phyloP scores from a whole-genome alignment of 2,888 invertebrate species.

The Copidosoma aretas region DNA sequence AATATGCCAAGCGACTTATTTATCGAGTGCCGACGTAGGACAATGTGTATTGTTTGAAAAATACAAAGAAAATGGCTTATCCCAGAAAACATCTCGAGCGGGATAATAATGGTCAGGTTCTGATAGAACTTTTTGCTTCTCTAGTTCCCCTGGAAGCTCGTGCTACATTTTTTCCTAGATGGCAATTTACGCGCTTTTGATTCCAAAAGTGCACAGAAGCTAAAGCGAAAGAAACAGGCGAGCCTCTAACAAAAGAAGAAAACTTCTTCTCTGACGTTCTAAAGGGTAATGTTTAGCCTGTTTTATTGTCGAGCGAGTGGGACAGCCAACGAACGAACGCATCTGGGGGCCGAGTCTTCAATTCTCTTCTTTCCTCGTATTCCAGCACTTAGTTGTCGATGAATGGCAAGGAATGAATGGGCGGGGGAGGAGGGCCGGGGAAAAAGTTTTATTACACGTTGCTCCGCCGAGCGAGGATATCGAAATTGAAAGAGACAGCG shows the following conservation, averaged over 20 bases:
- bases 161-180: constrained; percentile 6
- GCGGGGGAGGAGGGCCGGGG: not conserved
- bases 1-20: too few relatives aligned
- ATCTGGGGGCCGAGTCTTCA: not conserved
- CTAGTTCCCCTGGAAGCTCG: not conserved
- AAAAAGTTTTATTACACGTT: constrained; percentile 38
- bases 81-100: not conserved
- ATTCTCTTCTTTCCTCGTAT: constrained; percentile 9
- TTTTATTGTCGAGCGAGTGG: constrained; percentile 32
- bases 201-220: constrained; percentile 27
- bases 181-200: constrained; percentile 36
- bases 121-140: constrained; percentile 25
- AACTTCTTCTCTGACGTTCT: constrained; percentile 13
- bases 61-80: constrained; percentile 11
- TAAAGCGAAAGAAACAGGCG: not conserved
- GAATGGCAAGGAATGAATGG: constrained; percentile 18
- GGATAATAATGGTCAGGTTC: constrained; percentile 26
- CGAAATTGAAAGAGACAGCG: constrained; percentile 23
- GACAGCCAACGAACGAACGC: not conserved
- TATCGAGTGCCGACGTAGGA: not conserved
- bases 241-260: constrained; percentile 25
- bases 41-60: not conserved
- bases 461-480: constrained; percentile 28
- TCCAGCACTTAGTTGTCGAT: constrained; percentile 26
- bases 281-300: constrained; percentile 32